Evolutionary conservation across 2,113 vertebrate species (phyloP), one percentile per base, ranked within the genome.

Genomic region (Vireo altiloquus): DNA sequence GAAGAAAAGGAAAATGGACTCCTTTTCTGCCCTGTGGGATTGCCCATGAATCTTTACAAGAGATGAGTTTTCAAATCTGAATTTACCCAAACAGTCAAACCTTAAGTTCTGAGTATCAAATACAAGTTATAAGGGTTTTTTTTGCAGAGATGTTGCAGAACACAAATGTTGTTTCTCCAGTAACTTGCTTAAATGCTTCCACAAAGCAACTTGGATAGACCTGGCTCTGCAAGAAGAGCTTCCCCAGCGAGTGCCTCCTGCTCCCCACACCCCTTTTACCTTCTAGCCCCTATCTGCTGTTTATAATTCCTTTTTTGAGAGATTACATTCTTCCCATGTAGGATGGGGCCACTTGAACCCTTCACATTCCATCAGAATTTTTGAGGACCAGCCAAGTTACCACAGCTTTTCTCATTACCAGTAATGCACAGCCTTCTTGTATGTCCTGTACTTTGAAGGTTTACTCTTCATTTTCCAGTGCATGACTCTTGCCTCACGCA

Each of bases 371-470:
- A 1, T 33, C 33, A 87, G 72, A 89, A 95, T 95, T 94, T 95
- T 71, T 97, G 90, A 93, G 90, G 75, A 82, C 65, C 2, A 18
- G 94, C 90, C 95, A 97, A 96, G 63, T n/a, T 93, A 90, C 80
- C 42, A 64, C 0, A 2, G 64, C 12, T 89, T 74, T 81, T 93
- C 63, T 88, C 57, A 60, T 44, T 87, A 78, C 80, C 1, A 2
- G 31, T 61, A 92, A 69, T 44, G 53, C 3, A 3, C 63, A 79
- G 71, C 23, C 25, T 59, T 27, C 60, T 37, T 66, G 44, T 40
- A 71, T 8, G 33, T 40, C 49, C 82, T 60, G 37, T 25, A 33
- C 71, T 90, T 87, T 15, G 18, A 84, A 93, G 69, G 42, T 56
- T 93, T 57, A 42, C 15, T 54, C 75, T 72, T 94, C 13, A 30